phyloP scores from a whole-genome alignment of 1,140 invertebrate genomes.

The Solenopsis fugax region DNA sequence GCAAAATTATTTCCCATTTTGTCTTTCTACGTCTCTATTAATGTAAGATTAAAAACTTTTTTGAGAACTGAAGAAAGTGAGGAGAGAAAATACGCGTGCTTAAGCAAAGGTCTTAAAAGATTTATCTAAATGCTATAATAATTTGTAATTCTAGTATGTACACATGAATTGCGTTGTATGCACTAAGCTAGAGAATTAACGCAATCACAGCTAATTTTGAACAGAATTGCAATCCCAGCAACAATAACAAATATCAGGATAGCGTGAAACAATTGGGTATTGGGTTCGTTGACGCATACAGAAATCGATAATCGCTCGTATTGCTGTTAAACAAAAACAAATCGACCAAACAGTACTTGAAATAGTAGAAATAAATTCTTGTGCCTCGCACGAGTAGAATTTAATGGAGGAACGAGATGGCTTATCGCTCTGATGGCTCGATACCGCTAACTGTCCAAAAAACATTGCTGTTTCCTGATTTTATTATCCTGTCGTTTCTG shows the following conservation, averaged over 20 bases:
- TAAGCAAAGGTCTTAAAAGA: not conserved
- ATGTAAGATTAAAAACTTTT: not conserved
- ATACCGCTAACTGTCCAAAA: slow-evolving; percentile 51
- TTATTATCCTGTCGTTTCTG: slow-evolving; percentile 53
- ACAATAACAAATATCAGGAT: slow-evolving; percentile 50
- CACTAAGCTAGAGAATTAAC: not conserved
- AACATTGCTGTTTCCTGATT: slow-evolving; percentile 54
- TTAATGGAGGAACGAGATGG: slow-evolving; percentile 59
- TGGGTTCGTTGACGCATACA: slow-evolving; percentile 42
- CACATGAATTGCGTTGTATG: not conserved
- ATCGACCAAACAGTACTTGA: slow-evolving; percentile 43
- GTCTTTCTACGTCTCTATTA: not conserved
- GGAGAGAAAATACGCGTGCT: not conserved
- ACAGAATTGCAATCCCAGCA: slow-evolving; percentile 32
- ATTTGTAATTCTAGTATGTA: not conserved
- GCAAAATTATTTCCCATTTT: not conserved
- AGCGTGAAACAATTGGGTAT: slow-evolving; percentile 31
- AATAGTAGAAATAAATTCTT: slow-evolving; percentile 63
- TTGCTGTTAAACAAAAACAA: slow-evolving; percentile 60
- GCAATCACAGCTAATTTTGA: slow-evolving; percentile 27
- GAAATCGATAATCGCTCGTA: slow-evolving; percentile 55
- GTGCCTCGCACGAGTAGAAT: slow-evolving; percentile 48
- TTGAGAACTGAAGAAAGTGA: not conserved
- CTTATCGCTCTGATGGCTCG: slow-evolving; percentile 54
- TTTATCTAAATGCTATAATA: slow-evolving; percentile 1